Base-by-base conservation (phyloP, 1,140 invertebrate species). In the Mizuhopecten yessoensis region DNA sequence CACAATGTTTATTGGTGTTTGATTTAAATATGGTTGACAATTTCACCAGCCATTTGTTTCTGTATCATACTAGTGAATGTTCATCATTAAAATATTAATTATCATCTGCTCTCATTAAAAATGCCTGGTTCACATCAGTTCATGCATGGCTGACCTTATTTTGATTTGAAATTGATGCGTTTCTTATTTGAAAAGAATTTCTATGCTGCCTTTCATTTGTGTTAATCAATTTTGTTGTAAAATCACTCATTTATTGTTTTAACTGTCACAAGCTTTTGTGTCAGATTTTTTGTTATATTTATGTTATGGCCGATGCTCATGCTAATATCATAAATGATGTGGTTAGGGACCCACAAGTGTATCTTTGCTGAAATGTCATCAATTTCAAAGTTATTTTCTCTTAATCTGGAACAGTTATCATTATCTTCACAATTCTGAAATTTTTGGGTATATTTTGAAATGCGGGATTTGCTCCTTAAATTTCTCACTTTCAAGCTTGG, bases 381-480 rank as follows among this genome's bases (percentile, higher is more conserved):
- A 75, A 75, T 75, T 75, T 75, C 57, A 75, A 75, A 75, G 17
- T 75, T 75, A 29, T 75, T 75, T 3, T 75, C 5, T 75, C 23
- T 17, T 15, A 45, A 45, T n/a, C 23, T 75, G 5, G 11, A 29
- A 29, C 15, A 5, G 11, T 57, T 57, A 17, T 17, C 29, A 75
- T 75, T n/a, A 75, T 75, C 23, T 45, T 45, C 17, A 45, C 10
- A 45, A 45, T 13, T 45, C 42, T 45, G 36, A 15, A 45, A 45
- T 45, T 75, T 75, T 75, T 75, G 57, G 57, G 57, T 75, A 9
- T 75, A 29, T 17, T n/a, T 75, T 29, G n/a, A 75, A 75, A 75
- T 75, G n/a, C 11, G 57, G 57, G 57, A 29, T n/a, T 75, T 75
- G 57, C n/a, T 87, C 20, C 45, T 90, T 90, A 45, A 87, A 49